phyloP scores from a whole-genome alignment of 2,888 invertebrate species.

The Xanthorhoe spadicearia region DNA sequence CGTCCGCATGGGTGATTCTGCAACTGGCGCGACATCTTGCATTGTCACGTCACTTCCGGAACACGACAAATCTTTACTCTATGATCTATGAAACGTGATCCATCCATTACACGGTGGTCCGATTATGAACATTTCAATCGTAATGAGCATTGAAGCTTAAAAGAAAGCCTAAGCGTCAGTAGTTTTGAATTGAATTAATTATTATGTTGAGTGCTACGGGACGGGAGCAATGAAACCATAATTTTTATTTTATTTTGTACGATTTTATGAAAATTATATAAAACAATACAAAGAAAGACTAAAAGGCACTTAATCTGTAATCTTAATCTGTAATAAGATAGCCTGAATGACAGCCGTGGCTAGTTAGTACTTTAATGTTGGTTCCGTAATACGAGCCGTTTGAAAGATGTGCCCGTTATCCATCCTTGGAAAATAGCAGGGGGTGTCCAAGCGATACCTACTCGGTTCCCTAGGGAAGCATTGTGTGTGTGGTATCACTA shows the following conservation, averaged over 20 bases:
- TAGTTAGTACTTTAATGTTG: slow-evolving; percentile 6
- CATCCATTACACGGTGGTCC: slow-evolving; percentile 26
- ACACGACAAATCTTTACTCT: slow-evolving; percentile 17
- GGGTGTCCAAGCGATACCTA: slow-evolving; percentile 3
- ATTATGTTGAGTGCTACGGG: too few relatives aligned
- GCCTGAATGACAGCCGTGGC: slow-evolving; percentile 2
- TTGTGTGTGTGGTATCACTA: slow-evolving; percentile 1
- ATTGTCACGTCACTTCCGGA: slow-evolving; percentile 39
- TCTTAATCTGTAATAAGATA: too few relatives aligned
- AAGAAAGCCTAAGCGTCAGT: too few relatives aligned
- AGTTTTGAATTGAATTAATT: too few relatives aligned
- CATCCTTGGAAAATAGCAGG: slow-evolving; percentile 18
- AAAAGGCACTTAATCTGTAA: too few relatives aligned
- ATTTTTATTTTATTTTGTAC: too few relatives aligned
- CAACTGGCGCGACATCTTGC: slow-evolving; percentile 42
- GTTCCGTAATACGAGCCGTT: slow-evolving; percentile 9
- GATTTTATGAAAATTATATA: too few relatives aligned
- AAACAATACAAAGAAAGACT: too few relatives aligned
- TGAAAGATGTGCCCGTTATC: slow-evolving; percentile 7
- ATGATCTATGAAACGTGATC: slow-evolving; percentile 19
- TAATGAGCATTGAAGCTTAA: slow-evolving; percentile 14
- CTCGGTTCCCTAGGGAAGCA: slow-evolving; percentile 18
- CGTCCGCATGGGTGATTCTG: slow-evolving; percentile 49
- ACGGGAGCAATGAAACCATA: too few relatives aligned
- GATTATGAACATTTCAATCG: too few relatives aligned